Conservation (phyloP, 2,797 vertebrate genomes). For the Pipistrellus pipistrellus region DNA sequence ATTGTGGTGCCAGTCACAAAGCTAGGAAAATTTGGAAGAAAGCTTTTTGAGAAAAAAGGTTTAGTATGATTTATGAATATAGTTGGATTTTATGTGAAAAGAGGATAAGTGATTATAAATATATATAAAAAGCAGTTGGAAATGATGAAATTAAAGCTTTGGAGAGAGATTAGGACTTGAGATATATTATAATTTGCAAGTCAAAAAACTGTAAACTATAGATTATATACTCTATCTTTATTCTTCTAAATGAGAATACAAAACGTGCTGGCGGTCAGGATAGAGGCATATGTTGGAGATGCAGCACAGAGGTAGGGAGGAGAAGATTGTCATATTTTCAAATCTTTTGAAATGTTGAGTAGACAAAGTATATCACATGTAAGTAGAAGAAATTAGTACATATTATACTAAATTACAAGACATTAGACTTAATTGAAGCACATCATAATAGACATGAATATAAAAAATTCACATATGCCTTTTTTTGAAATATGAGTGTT, state of each 20-base stretch:
- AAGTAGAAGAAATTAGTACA: neutral
- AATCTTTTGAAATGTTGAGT: neutral
- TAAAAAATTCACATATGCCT: neutral
- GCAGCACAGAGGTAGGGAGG: neutral
- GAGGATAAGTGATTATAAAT: conserved; percentile 19
- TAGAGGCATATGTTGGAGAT: neutral
- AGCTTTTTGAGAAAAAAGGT: neutral
- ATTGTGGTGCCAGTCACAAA: conserved; percentile 16
- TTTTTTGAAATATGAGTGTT: neutral
- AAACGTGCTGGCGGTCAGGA: neutral
- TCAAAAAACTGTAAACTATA: neutral
- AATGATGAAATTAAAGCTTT: conserved; percentile 15
- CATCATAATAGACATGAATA: neutral
- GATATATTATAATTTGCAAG: neutral
- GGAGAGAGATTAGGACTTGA: neutral
- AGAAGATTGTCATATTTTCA: neutral
- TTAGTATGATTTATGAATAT: conserved; percentile 14
- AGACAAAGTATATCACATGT: neutral
- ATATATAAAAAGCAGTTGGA: neutral
- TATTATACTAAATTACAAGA: neutral
- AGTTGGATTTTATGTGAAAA: neutral
- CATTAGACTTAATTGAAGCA: neutral
- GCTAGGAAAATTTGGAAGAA: conserved; percentile 24
- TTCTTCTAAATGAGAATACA: neutral
- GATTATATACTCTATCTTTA: neutral